Percentiles rank a stretch among this genome's conserved stretches.
phyloP scores from a whole-genome alignment of 2,888 invertebrate species.

The Meandrusa payeni region DNA sequence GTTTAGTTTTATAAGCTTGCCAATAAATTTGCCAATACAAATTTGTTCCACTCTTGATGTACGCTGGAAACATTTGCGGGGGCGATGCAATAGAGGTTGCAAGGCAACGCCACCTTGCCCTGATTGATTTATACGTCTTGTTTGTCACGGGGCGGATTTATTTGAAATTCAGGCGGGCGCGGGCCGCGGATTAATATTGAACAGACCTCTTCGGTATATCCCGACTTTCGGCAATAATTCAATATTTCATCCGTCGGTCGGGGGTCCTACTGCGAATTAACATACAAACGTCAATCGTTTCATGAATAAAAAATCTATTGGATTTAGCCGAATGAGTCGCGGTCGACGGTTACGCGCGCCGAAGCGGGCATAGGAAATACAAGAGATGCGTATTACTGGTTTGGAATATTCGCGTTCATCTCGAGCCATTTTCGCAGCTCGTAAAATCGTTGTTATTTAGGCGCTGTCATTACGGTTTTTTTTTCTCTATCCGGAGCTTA shows the following conservation, averaged over 20 bases:
- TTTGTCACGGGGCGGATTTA: constrained; percentile 79
- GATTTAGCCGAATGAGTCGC: constrained; percentile 76
- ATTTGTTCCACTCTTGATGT: constrained; percentile 58
- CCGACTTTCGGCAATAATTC: constrained; percentile 78
- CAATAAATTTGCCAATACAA: constrained; percentile 76
- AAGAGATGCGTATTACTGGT: constrained; percentile 40
- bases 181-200: constrained; percentile 78
- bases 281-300: constrained; percentile 81
- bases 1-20: constrained; percentile 67
- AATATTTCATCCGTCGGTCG: constrained; percentile 76
- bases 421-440: constrained; percentile 25
- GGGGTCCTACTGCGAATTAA: constrained; percentile 75
- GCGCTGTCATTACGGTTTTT: constrained; percentile 7
- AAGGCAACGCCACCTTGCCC: constrained; percentile 71
- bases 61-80: constrained; percentile 47
- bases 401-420: constrained; percentile 29
- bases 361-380: constrained; percentile 64
- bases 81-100: constrained; percentile 70
- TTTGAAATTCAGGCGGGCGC: constrained; percentile 79
- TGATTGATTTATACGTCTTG: constrained; percentile 82
- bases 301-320: constrained; percentile 81
- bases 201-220: constrained; percentile 71
- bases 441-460: constrained; percentile 25
- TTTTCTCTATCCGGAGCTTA: constrained; percentile 15
- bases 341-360: constrained; percentile 50